Base-by-base conservation (phyloP, 2,888 invertebrate genomes). In the Gerosis bhagava region DNA sequence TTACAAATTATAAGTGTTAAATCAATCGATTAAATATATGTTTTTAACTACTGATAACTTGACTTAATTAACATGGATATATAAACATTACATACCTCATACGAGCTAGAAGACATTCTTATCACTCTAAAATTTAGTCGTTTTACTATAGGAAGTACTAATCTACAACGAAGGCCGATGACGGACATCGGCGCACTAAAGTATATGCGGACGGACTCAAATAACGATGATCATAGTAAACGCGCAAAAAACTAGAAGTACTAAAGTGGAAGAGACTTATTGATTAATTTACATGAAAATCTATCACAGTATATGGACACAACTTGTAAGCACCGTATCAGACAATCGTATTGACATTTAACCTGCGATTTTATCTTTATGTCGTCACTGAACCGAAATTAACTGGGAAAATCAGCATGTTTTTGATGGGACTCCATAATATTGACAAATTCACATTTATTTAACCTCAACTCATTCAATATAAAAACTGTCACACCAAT, bases 41-140 rank as follows among this genome's bases (percentile, higher is more conserved):
- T 19, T 5, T 19, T 19, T 19, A 5, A 6, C 6, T 6, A 19
- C 19, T 19, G 19, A 6, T 19, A 6, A 19, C 19, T 19, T 19
- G 6, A 19, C 19, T 5, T 19, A 5, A 19, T 19, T 19, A 19
- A 19, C 19, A 19, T 19, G 19, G 3, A 3, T 19, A 6, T 19
- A 6, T 19, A 3, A 5, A 19, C 19, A 19, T 19, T 19, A 50
- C 48, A 26, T 70, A 87, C 87, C 79, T 86, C 86, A 48, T 87
- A 87, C 28, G 66, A 70, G 36, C 69, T 75, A 5, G 63, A 60
- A 1, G 81, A 70, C 87, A 87, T 87, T 54, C 73, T 86, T 24
- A 57, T 17, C 37, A 59, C 40, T n/a, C n/a, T n/a, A n/a, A 56
- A 68, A 45, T 63, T 61, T 76, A 67, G 50, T 58, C 54, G n/a